phyloP scores from a whole-genome alignment of 2,797 vertebrate genomes.

The Megalops cyprinoides region DNA sequence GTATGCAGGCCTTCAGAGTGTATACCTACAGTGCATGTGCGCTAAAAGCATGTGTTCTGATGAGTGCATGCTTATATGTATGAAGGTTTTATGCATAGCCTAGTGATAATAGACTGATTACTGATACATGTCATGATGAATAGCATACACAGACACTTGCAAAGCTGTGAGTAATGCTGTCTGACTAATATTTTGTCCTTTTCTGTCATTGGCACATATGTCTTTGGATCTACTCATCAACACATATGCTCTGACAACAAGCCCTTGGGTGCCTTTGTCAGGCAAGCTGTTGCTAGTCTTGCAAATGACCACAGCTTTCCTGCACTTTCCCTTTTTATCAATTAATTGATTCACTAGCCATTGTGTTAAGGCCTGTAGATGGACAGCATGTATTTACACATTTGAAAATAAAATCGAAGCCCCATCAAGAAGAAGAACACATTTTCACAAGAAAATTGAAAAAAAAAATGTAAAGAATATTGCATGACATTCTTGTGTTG shows the following conservation, averaged over 20 bases:
- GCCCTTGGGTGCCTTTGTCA: neutral
- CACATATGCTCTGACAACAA: neutral
- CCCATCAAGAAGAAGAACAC: neutral
- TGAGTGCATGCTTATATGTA: too few relatives aligned
- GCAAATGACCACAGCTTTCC: neutral
- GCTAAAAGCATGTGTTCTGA: too few relatives aligned
- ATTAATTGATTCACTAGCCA: neutral
- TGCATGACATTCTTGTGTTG: neutral
- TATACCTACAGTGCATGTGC: too few relatives aligned
- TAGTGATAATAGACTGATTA: neutral
- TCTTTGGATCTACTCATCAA: neutral
- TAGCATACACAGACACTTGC: neutral
- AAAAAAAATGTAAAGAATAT: too few relatives aligned
- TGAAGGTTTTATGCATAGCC: neutral
- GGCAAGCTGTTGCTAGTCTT: neutral
- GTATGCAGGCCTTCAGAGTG: too few relatives aligned
- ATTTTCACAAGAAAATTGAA: too few relatives aligned
- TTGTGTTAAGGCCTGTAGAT: neutral
- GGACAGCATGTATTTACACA: neutral
- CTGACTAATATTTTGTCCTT: slow-evolving; percentile 2
- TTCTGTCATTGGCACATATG: neutral
- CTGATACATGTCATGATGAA: neutral
- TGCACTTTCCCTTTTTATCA: neutral
- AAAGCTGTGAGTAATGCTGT: neutral
- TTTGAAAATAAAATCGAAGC: neutral